Conservation (phyloP, 2,888 invertebrate species). For the Desoria tigrina region DNA sequence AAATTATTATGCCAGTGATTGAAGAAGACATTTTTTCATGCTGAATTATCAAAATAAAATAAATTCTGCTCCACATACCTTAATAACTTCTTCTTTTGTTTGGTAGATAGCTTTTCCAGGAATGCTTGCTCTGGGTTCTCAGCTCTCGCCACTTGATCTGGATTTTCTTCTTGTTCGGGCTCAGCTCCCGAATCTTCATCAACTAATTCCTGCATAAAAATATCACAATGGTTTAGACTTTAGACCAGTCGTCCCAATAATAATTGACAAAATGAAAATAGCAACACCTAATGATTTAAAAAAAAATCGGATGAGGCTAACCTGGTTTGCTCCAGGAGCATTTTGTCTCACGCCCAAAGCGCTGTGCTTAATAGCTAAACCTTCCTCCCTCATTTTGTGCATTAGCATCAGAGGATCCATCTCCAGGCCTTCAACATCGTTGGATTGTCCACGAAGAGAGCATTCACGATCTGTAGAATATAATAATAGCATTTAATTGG, state of each 20-base stretch:
- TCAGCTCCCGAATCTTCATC: conserved; percentile 55
- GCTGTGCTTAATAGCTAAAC: conserved; percentile 79
- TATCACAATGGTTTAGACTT: too few species aligned
- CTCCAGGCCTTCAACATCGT: conserved; percentile 63
- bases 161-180: conserved; percentile 60
- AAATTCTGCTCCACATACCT: too few species aligned
- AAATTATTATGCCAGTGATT: neutral
- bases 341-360: conserved; percentile 60
- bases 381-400: conserved; percentile 89
- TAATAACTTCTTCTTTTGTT: conserved; percentile 87
- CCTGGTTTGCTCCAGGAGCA: conserved; percentile 56
- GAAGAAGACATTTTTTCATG: too few species aligned
- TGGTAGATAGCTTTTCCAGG: conserved; percentile 77
- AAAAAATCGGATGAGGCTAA: conserved; percentile 19
- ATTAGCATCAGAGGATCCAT: conserved; percentile 74
- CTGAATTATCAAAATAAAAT: too few species aligned
- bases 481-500: neutral
- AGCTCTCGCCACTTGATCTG: conserved; percentile 55
- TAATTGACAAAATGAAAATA: neutral
- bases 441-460: conserved; percentile 77
- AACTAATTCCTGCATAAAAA: conserved; percentile 33
- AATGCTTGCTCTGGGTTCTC: conserved; percentile 64
- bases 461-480: conserved; percentile 83
- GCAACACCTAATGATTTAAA: neutral
- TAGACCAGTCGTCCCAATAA: neutral